These are phyloP conservation scores for Rhinoraja longicauda DNA, from an alignment of 2,797 vertebrate genomes.

Conservation along the genomic window DNA sequence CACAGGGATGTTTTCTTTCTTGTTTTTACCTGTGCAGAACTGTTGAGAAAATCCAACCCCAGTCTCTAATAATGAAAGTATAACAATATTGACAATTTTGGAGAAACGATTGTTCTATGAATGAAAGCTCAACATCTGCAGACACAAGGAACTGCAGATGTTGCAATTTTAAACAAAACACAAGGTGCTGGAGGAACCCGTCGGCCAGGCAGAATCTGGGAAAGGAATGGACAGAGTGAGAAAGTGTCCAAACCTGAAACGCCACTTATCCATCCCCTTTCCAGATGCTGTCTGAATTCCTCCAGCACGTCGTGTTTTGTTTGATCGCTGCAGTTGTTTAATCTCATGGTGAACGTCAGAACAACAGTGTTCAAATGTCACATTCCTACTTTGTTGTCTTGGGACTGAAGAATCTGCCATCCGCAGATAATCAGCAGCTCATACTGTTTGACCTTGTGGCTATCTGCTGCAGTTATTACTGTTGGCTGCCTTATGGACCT, in stretches of 20 bases:
- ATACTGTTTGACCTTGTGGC: not conserved
- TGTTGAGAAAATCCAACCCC: not conserved
- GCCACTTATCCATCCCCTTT: too few relatives aligned
- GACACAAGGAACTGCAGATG: too few relatives aligned
- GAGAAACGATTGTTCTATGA: not conserved
- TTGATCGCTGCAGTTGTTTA: not conserved
- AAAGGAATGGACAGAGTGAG: too few relatives aligned
- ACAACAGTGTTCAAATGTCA: conserved; percentile 20
- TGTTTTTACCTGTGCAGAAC: not conserved
- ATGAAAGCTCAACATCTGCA: not conserved
- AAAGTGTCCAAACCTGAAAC: too few relatives aligned
- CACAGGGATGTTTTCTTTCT: not conserved
- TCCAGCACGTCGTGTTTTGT: too few relatives aligned
- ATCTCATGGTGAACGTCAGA: conserved; percentile 32
- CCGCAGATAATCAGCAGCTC: conserved; percentile 12
- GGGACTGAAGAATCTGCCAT: conserved; percentile 5
- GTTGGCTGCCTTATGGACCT: not conserved
- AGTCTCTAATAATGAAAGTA: not conserved
- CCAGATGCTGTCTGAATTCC: too few relatives aligned
- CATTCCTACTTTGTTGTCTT: conserved; percentile 19
- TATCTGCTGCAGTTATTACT: not conserved
- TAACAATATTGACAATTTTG: not conserved
- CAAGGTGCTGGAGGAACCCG: too few relatives aligned
- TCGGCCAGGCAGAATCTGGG: too few relatives aligned
- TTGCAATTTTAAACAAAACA: too few relatives aligned